These are phyloP conservation scores for Urosaurus nigricauda DNA, from an alignment of 2,797 vertebrate genomes.

Conservation along the genomic window DNA sequence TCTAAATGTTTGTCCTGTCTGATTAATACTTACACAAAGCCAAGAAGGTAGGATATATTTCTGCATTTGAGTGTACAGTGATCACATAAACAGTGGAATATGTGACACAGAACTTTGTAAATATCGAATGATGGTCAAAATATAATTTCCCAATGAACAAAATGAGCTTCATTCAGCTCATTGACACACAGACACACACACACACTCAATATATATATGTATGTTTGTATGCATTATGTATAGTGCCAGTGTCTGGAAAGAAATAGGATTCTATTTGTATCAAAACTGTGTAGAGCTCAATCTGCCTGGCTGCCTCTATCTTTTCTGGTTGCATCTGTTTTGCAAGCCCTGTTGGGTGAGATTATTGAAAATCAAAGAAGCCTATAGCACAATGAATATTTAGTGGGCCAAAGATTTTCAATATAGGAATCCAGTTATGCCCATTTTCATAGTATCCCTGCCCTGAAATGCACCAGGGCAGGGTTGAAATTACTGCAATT, in stretches of 20 bases:
- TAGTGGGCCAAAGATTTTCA: conserved; percentile 33
- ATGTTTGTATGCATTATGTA: too few relatives aligned
- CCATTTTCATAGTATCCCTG: conserved; percentile 5
- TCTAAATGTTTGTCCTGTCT: neutral
- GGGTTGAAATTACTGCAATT: conserved; percentile 32
- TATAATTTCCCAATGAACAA: conserved; percentile 15
- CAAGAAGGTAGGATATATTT: neutral
- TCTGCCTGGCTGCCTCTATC: neutral
- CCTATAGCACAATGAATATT: conserved; percentile 27
- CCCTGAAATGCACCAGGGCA: conserved; percentile 31
- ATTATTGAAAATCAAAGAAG: conserved; percentile 35
- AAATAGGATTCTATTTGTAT: neutral
- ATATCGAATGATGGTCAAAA: neutral
- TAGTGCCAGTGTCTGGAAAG: neutral
- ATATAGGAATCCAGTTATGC: conserved; percentile 15
- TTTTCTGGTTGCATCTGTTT: neutral
- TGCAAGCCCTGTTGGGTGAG: conserved; percentile 1
- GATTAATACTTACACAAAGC: conserved; percentile 8
- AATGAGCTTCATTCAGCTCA: conserved; percentile 12
- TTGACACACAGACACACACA: neutral
- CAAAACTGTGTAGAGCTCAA: neutral
- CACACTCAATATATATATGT: too few relatives aligned
- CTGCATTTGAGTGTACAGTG: conserved; percentile 17
- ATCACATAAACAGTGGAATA: conserved; percentile 10
- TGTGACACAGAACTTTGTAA: conserved; percentile 5